A percentile compares a stretch with the other conserved stretches of the same genome.
Conservation (phyloP, 2,113 vertebrate species). For the Okapia johnstoni region DNA sequence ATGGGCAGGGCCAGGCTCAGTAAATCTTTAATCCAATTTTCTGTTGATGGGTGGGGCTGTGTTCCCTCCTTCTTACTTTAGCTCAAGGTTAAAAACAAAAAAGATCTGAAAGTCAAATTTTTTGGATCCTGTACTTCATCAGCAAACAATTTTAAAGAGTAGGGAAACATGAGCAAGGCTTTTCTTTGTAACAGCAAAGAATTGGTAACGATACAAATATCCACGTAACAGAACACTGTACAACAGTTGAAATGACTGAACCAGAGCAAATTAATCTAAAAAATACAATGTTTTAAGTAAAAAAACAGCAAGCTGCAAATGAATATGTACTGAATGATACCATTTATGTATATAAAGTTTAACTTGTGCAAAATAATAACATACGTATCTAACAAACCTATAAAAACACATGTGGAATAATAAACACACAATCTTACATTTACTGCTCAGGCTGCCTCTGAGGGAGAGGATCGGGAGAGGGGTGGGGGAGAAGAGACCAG, state of each 20-base stretch:
- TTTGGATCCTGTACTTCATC: neutral
- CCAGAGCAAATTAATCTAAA: neutral
- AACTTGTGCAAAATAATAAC: neutral
- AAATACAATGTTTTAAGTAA: neutral
- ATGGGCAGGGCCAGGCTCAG: neutral
- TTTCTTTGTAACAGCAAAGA: conserved; percentile 1
- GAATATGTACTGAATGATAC: neutral
- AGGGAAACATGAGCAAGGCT: neutral
- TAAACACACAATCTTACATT: neutral
- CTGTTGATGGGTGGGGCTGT: neutral
- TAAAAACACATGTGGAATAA: neutral
- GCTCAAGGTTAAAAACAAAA: neutral
- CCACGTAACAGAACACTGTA: neutral
- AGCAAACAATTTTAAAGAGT: neutral
- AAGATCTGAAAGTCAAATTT: neutral
- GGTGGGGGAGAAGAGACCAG: neutral
- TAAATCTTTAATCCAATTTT: neutral
- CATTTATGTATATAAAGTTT: conserved; percentile 13
- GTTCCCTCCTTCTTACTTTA: neutral
- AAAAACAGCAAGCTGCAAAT: neutral
- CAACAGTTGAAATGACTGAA: neutral
- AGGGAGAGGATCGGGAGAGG: neutral
- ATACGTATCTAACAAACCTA: neutral
- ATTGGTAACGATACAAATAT: neutral
- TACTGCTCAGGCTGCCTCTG: neutral